Evolutionary conservation across 2,797 vertebrate species (phyloP).

Genomic region (Eutrigla gurnardus): DNA sequence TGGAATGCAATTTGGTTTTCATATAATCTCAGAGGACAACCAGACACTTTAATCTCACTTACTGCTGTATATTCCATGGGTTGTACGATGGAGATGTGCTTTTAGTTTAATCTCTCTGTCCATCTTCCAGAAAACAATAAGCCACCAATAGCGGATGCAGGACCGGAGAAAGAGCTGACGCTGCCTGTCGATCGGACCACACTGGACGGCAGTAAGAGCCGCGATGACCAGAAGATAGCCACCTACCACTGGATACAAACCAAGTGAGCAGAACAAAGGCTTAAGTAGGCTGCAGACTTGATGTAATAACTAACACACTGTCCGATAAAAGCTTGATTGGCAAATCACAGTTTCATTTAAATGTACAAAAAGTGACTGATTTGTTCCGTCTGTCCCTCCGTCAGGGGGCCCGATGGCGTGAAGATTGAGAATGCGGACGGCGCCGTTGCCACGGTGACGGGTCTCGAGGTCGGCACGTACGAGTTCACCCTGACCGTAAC

Average conservation of each 20-base stretch:
- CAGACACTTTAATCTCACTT: neutral
- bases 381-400: slow-evolving; percentile 13
- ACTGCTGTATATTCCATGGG: neutral
- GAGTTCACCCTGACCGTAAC: slow-evolving; percentile 93
- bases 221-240: slow-evolving; percentile 94
- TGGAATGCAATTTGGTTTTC: neutral
- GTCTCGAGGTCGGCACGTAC: slow-evolving; percentile 91
- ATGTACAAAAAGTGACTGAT: neutral
- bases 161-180: slow-evolving; percentile 97
- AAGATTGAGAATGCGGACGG: slow-evolving; percentile 92
- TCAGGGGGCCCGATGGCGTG: slow-evolving; percentile 92
- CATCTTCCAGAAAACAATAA: slow-evolving; percentile 93
- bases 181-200: slow-evolving; percentile 94
- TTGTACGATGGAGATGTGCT: neutral
- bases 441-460: slow-evolving; percentile 90
- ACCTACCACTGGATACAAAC: slow-evolving; percentile 93
- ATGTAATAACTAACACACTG: neutral
- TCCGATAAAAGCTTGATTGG: neutral
- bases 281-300: neutral
- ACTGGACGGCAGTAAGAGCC: slow-evolving; percentile 95
- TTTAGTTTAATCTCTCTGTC: neutral
- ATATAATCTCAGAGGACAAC: neutral
- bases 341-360: neutral
- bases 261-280: slow-evolving; percentile 77
- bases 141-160: slow-evolving; percentile 92